phyloP scores from a whole-genome alignment of 2,113 vertebrate species.

The Alaudala cheleensis region DNA sequence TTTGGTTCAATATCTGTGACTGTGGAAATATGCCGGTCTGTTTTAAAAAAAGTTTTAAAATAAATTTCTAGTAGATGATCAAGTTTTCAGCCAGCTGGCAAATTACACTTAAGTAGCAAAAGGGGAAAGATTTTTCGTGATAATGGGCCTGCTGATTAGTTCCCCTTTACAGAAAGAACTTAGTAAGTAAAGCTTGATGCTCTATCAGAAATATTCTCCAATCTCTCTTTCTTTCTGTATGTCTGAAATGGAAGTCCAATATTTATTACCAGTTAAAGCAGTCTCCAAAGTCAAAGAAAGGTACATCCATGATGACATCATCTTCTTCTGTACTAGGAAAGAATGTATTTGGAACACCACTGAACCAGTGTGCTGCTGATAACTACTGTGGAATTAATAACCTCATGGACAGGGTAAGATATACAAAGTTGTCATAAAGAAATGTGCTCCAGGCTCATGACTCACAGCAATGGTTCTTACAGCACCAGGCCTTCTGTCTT shows the following conservation, averaged over 20 bases:
- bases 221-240: not conserved
- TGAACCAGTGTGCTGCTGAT: not conserved
- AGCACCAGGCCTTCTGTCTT: constrained; percentile 34
- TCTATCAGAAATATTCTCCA: not conserved
- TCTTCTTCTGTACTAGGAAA: not conserved
- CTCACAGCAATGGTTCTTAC: constrained; percentile 13
- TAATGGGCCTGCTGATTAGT: not conserved
- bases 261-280: not conserved
- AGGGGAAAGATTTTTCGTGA: not conserved
- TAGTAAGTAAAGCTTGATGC: not conserved
- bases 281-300: not conserved
- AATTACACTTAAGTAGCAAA: not conserved
- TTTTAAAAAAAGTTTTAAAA: not conserved
- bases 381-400: not conserved
- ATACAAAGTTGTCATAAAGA: not conserved
- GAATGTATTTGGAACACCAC: not conserved
- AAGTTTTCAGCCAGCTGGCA: not conserved
- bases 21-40: not conserved
- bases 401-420: not conserved
- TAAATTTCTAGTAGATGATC: too few species aligned
- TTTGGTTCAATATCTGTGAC: not conserved
- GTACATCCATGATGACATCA: not conserved
- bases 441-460: not conserved
- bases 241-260: not conserved
- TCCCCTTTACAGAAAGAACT: not conserved